Percentiles rank a stretch among this genome's conserved stretches.
phyloP scores from a whole-genome alignment of 2,888 invertebrate species.

The Carcina quercana region DNA sequence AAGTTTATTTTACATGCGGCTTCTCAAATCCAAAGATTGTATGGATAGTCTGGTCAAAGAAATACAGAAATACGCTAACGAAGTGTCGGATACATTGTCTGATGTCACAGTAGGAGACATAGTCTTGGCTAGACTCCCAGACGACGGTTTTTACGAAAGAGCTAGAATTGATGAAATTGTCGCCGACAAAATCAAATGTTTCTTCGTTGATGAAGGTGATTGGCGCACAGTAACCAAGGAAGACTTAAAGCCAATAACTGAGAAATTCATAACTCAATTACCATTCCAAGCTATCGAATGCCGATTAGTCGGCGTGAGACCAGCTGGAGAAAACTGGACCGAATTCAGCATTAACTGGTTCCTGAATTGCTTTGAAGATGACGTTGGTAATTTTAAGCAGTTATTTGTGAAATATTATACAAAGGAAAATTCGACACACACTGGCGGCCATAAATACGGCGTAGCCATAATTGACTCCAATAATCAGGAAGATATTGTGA shows the following conservation, averaged over 20 bases:
- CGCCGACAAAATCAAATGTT: constrained; percentile 62
- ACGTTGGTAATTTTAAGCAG: constrained; percentile 44
- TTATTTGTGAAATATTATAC: constrained; percentile 55
- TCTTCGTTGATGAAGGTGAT: constrained; percentile 79
- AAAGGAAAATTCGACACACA: constrained; percentile 43
- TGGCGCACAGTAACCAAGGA: constrained; percentile 46
- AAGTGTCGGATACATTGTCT: constrained; percentile 23
- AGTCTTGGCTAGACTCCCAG: constrained; percentile 66
- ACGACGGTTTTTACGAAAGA: constrained; percentile 52
- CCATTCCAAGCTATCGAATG: constrained; percentile 81
- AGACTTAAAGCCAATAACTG: constrained; percentile 62
- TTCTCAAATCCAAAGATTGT: constrained; percentile 57
- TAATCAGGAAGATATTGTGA: constrained; percentile 41
- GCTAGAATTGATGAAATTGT: constrained; percentile 53
- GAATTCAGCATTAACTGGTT: constrained; percentile 69
- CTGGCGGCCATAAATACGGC: constrained; percentile 62
- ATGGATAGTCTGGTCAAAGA: constrained; percentile 47
- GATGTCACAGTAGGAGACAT: constrained; percentile 48
- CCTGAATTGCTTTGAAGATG: constrained; percentile 50
- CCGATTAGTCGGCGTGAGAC: constrained; percentile 66
- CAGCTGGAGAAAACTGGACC: constrained; percentile 63
- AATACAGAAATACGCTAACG: constrained; percentile 43
- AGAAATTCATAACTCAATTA: constrained; percentile 60
- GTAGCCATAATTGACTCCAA: constrained; percentile 64
- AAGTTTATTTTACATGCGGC: constrained; percentile 62